Evolutionary conservation across 2,113 vertebrate species (phyloP), one percentile per base, ranked within the genome.

Genomic region (Alligator mississippiensis): DNA sequence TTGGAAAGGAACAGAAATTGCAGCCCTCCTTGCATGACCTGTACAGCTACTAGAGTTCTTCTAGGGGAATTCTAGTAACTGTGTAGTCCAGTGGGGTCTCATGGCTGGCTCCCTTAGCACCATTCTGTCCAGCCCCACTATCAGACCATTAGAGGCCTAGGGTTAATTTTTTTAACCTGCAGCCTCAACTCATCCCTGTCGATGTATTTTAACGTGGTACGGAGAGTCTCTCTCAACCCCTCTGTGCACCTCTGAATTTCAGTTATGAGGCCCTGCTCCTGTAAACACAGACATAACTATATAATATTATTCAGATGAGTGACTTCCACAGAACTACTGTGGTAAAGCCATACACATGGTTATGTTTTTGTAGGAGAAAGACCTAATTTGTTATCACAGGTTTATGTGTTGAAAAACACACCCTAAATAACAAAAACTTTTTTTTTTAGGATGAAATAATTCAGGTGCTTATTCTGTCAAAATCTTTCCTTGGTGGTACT

Each of bases 391-490:
- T 94, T 82, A 80, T 93, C 93, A 87, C 0, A 14, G 24, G 34
- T 38, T 89, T 60, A 57, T 86, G 82, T 84, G 85, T 90, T 93
- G 70, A 94, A 80, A 62, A 93, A 84, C 57, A 4, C 87, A 25
- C 85, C 91, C 76, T 93, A 94, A 93, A 95, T 90, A 62, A 0
- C 1, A 89, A 93, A 94, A 86, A 89, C 85, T 47, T 12, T 72
- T 22, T 85, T 80, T 95, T 95, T 85, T 1, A 0, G 91, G 93
- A 89, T 96, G 91, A 97, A 97, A 89, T 96, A 92, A 85, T 60
- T 76, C 62, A 59, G 11, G 14, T 30, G 30, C 27, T 94, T 92
- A 84, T 94, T 66, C 90, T 91, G 93, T 96, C 93, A 95, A 94
- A 94, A 77, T 58, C 93, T 93, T 84, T 93, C 92, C 93, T 88